A percentile compares a stretch with the other conserved stretches of the same genome.
Conservation (phyloP, 2,888 invertebrate genomes). For the Ennomos erosarius region DNA sequence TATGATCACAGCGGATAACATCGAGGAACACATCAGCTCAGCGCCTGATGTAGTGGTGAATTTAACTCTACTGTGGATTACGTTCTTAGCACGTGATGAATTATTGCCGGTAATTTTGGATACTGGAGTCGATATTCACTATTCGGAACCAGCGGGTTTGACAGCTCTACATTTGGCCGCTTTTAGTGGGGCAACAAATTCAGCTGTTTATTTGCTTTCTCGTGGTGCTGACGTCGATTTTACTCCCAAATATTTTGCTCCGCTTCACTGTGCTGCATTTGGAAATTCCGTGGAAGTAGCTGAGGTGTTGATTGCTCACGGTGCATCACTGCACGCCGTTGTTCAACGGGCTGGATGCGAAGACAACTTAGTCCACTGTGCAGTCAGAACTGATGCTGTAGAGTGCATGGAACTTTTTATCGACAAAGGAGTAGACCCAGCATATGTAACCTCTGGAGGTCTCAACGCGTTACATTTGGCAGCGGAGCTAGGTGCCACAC, state of each 20-base stretch:
- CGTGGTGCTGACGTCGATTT: slow-evolving; percentile 89
- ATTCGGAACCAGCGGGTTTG: slow-evolving; percentile 89
- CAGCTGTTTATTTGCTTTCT: slow-evolving; percentile 88
- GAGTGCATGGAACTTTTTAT: slow-evolving; percentile 92
- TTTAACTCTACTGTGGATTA: slow-evolving; percentile 89
- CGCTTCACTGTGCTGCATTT: slow-evolving; percentile 95
- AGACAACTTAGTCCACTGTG: slow-evolving; percentile 93
- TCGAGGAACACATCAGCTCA: slow-evolving; percentile 83
- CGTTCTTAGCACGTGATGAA: slow-evolving; percentile 90
- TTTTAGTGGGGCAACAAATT: slow-evolving; percentile 90
- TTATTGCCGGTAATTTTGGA: slow-evolving; percentile 87
- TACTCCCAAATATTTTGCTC: slow-evolving; percentile 90
- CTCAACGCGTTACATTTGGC: slow-evolving; percentile 92
- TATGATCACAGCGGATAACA: slow-evolving; percentile 86
- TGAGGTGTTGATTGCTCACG: slow-evolving; percentile 89
- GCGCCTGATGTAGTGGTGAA: slow-evolving; percentile 89
- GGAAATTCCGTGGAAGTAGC: slow-evolving; percentile 93
- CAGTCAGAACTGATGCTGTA: slow-evolving; percentile 91
- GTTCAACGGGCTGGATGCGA: slow-evolving; percentile 88
- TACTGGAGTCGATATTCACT: slow-evolving; percentile 89
- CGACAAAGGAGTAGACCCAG: slow-evolving; percentile 90
- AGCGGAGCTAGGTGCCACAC: slow-evolving; percentile 90
- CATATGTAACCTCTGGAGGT: slow-evolving; percentile 90
- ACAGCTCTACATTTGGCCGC: slow-evolving; percentile 91
- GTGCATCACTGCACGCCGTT: slow-evolving; percentile 89